These are phyloP conservation scores for Drosophila mayaguana DNA, from an alignment of 2,888 invertebrate species.

Conservation along the genomic window DNA sequence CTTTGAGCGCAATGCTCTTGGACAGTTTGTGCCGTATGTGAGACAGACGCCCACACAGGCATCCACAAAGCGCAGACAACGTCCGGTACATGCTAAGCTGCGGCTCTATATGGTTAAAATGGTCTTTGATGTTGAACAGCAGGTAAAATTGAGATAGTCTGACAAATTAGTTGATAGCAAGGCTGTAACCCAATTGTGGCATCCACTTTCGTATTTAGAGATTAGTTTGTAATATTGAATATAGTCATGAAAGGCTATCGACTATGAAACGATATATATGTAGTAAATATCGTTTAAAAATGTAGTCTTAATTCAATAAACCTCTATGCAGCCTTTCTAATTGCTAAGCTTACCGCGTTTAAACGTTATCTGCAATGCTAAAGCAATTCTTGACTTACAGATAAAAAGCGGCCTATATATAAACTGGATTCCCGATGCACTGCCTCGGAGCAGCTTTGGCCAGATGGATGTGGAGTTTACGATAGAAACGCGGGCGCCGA, in stretches of 20 bases:
- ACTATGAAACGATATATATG: too few species aligned
- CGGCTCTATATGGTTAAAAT: slow-evolving; percentile 74
- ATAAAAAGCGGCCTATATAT: slow-evolving; percentile 89
- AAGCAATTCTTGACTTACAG: slow-evolving; percentile 34
- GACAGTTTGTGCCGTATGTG: slow-evolving; percentile 69
- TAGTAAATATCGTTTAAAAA: too few species aligned
- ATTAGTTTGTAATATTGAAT: neutral
- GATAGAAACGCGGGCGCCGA: slow-evolving; percentile 87
- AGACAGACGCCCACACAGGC: slow-evolving; percentile 25
- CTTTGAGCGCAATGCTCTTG: slow-evolving; percentile 68
- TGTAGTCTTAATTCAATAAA: neutral
- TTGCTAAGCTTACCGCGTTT: neutral
- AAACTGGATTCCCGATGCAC: slow-evolving; percentile 91
- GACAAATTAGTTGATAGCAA: neutral
- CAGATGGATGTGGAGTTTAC: slow-evolving; percentile 90
- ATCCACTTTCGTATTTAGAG: neutral
- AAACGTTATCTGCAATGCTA: neutral
- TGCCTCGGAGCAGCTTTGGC: slow-evolving; percentile 89
- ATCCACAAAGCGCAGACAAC: slow-evolving; percentile 52
- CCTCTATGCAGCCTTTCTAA: neutral
- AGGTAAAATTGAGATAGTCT: slow-evolving; percentile 16
- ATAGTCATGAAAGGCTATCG: neutral
- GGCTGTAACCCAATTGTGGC: neutral
- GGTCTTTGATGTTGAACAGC: slow-evolving; percentile 64
- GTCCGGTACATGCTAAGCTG: slow-evolving; percentile 73